Evolutionary conservation across 2,888 invertebrate genomes (phyloP), one percentile per base, ranked within the genome.

Genomic region (Meandrusa payeni): DNA sequence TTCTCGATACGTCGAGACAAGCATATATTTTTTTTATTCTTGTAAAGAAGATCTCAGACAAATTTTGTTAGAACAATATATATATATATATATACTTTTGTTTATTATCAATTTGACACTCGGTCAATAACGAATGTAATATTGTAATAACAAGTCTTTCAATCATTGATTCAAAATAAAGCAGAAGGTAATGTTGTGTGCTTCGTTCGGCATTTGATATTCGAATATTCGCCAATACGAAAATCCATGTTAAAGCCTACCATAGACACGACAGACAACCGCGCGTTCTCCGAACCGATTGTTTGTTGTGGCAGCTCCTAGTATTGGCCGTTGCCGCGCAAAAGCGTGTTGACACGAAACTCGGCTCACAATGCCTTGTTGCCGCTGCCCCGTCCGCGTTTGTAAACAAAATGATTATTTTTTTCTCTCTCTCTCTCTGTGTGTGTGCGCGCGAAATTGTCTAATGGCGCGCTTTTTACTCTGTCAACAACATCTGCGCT

Each of bases 251-350:
- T 45, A 6, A 17, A 13, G 5, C 27, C 23, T 32, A 9, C 17
- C n/a, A 29, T 45, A 44, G 46, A 32, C 26, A 42, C 43, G 29
- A 13, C 41, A 36, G 47, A 33, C 36, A 44, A 44, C 47, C 57
- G 46, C 47, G 41, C 31, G 41, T 68, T 68, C 69, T 54, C 48
- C 61, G 71, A 69, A 69, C 32, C 27, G 39, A 23, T 39, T 57
- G 66, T 64, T 65, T 69, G 61, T 59, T 61, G 59, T 52, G 48
- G 47, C 47, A 48, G 37, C 54, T 69, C 68, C 58, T 51, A 57
- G 69, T 64, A 64, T 34, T 29, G 37, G 31, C 24, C 10, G 23
- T 15, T 23, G 31, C 26, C 31, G 34, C 28, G 41, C 31, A 13
- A 27, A 28, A 32, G 19, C 37, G 38, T 43, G 43, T 43, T 43